These are phyloP conservation scores for Drosophila fuyamai DNA, from an alignment of 1,140 invertebrate genomes.

Conservation along the genomic window DNA sequence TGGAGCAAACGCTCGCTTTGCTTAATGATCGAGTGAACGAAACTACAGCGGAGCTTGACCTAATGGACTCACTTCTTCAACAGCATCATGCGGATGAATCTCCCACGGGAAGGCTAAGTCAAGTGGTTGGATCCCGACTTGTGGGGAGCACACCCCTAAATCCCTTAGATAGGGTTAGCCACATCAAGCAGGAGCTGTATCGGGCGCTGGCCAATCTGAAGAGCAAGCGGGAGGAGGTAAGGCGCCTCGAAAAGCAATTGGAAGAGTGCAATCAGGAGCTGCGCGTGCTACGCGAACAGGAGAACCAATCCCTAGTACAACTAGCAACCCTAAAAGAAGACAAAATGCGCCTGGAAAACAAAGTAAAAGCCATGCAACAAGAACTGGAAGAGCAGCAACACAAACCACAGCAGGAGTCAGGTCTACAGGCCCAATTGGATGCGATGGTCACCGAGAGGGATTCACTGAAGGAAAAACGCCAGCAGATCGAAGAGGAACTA, in stretches of 20 bases:
- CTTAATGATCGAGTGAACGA: constrained; percentile 63
- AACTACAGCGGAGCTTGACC: constrained; percentile 73
- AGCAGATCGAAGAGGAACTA: constrained; percentile 41
- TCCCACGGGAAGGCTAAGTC: constrained; percentile 47
- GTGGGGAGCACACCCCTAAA: constrained; percentile 74
- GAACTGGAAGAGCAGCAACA: constrained; percentile 51
- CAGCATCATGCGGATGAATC: constrained; percentile 70
- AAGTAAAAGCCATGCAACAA: constrained; percentile 61
- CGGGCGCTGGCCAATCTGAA: constrained; percentile 68
- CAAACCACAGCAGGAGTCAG: constrained; percentile 30
- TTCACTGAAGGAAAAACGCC: constrained; percentile 32
- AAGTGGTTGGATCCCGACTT: constrained; percentile 37
- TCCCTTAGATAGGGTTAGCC: constrained; percentile 59
- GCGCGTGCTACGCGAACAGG: constrained; percentile 54
- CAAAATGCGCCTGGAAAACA: constrained; percentile 60
- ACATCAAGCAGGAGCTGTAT: constrained; percentile 77
- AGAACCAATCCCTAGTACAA: constrained; percentile 73
- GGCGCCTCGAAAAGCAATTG: constrained; percentile 63
- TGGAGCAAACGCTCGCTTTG: constrained; percentile 67
- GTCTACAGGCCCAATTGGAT: constrained; percentile 34
- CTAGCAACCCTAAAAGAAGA: constrained; percentile 71
- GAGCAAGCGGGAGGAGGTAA: constrained; percentile 77
- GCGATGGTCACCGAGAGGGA: constrained; percentile 39
- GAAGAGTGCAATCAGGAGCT: constrained; percentile 68
- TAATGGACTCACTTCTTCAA: constrained; percentile 76